These are phyloP conservation scores for Sitobion miscanthi DNA, from an alignment of 1,140 invertebrate species.

Conservation along the genomic window DNA sequence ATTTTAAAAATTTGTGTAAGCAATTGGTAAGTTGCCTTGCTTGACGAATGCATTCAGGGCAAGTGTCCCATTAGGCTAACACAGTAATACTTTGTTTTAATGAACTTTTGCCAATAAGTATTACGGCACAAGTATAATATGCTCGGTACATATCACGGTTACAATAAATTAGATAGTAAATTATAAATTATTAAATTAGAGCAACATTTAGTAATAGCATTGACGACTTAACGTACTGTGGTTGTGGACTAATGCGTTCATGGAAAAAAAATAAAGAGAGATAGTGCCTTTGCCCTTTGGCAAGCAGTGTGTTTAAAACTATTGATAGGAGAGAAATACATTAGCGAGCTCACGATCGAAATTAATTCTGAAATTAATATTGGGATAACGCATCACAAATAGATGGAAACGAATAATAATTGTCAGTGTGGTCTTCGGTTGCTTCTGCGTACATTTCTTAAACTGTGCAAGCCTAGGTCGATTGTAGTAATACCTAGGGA, in stretches of 20 bases:
- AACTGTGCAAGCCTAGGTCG: too few relatives aligned
- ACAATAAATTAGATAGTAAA: neutral
- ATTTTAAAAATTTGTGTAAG: neutral
- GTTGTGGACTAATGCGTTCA: neutral
- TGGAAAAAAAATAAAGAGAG: neutral
- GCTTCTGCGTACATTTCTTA: too few relatives aligned
- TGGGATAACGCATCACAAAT: neutral
- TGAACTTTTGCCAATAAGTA: neutral
- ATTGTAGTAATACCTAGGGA: too few relatives aligned
- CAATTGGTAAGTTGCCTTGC: neutral
- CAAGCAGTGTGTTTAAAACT: neutral
- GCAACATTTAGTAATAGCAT: neutral
- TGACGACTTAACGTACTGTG: neutral
- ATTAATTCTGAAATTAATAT: neutral
- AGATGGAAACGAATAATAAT: neutral
- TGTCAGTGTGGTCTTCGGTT: too few relatives aligned
- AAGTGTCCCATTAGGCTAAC: neutral
- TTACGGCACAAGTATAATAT: neutral
- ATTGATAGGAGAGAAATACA: neutral
- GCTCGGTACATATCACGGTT: neutral
- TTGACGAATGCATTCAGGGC: neutral
- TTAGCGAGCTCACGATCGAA: neutral
- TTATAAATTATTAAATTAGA: neutral
- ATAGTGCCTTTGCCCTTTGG: neutral
- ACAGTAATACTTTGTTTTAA: neutral